These are phyloP conservation scores for Molorchus minor DNA, from an alignment of 2,888 invertebrate species.

Conservation along the genomic window DNA sequence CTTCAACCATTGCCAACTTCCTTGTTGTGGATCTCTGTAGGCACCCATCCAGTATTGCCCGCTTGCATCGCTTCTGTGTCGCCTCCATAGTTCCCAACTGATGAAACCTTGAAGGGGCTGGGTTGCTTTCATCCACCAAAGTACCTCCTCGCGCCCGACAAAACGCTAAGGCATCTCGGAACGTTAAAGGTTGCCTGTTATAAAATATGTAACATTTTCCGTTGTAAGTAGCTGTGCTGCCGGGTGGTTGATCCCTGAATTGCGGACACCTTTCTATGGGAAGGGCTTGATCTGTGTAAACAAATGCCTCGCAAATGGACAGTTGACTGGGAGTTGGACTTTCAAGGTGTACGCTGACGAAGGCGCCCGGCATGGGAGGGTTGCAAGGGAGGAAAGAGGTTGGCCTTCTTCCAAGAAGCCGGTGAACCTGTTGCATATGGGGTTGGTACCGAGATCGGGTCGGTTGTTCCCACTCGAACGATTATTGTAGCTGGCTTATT, in stretches of 20 bases:
- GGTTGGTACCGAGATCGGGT: slow-evolving; percentile 90
- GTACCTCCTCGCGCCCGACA: slow-evolving; percentile 83
- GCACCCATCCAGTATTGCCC: slow-evolving; percentile 97
- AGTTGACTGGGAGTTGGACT: slow-evolving; percentile 77
- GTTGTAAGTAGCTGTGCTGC: slow-evolving; percentile 92
- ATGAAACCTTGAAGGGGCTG: slow-evolving; percentile 93
- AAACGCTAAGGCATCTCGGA: slow-evolving; percentile 81
- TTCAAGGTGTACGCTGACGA: slow-evolving; percentile 91
- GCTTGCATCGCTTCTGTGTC: slow-evolving; percentile 88
- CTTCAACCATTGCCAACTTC: slow-evolving; percentile 89
- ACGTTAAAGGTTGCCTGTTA: slow-evolving; percentile 82
- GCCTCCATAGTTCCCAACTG: slow-evolving; percentile 92
- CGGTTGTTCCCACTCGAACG: slow-evolving; percentile 93
- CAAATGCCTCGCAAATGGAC: slow-evolving; percentile 92
- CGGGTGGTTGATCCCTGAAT: slow-evolving; percentile 91
- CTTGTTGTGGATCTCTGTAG: slow-evolving; percentile 71
- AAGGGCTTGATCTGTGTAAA: slow-evolving; percentile 90
- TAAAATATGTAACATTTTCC: slow-evolving; percentile 96
- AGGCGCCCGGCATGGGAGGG: slow-evolving; percentile 94
- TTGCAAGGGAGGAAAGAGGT: slow-evolving; percentile 92
- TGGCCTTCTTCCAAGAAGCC: slow-evolving; percentile 89
- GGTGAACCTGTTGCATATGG: slow-evolving; percentile 89
- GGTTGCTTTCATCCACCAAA: slow-evolving; percentile 90
- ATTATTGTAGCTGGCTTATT: slow-evolving; percentile 85
- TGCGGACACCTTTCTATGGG: slow-evolving; percentile 93